Evolutionary conservation across 1,140 invertebrate genomes (phyloP).

Genomic region (Conus ventricosus): DNA sequence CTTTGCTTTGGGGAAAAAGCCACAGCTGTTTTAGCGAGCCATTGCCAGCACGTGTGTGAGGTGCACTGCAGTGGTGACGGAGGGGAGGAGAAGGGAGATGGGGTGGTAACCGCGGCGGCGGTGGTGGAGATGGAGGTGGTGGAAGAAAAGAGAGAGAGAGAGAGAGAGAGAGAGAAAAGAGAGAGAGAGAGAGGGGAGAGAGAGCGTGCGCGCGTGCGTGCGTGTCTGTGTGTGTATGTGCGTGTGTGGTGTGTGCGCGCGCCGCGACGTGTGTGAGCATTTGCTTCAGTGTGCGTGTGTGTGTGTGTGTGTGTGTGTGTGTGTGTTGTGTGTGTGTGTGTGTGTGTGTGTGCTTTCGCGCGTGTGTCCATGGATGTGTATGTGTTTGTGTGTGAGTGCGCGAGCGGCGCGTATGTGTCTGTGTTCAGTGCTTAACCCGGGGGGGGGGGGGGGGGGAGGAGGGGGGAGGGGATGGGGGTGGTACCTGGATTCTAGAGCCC

Average conservation of each 20-base stretch:
- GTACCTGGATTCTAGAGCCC: no score
- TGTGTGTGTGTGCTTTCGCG: background rate
- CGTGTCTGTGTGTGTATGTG: background rate
- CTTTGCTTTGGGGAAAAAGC: no score
- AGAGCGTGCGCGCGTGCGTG: background rate
- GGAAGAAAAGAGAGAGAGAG: no score
- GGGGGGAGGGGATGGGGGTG: no score
- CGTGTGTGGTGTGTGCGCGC: slow-evolving; percentile 3
- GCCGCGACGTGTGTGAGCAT: background rate
- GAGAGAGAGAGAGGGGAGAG: background rate
- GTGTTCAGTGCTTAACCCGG: background rate
- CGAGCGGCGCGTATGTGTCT: background rate
- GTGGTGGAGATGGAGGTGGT: no score
- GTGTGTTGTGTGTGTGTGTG: slow-evolving; percentile 8
- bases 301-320: slow-evolving; percentile 20
- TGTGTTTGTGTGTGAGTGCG: background rate
- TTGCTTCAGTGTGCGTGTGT: background rate
- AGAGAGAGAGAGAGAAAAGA: no score
- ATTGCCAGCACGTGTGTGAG: no score
- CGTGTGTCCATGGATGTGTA: background rate
- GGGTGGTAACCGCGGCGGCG: no score
- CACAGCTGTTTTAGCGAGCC: no score
- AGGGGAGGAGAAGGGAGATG: no score
- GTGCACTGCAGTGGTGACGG: no score
- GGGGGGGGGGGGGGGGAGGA: no score